Evolutionary conservation across 2,888 invertebrate genomes (phyloP).

Genomic region (Dasysyrphus albostriatus): DNA sequence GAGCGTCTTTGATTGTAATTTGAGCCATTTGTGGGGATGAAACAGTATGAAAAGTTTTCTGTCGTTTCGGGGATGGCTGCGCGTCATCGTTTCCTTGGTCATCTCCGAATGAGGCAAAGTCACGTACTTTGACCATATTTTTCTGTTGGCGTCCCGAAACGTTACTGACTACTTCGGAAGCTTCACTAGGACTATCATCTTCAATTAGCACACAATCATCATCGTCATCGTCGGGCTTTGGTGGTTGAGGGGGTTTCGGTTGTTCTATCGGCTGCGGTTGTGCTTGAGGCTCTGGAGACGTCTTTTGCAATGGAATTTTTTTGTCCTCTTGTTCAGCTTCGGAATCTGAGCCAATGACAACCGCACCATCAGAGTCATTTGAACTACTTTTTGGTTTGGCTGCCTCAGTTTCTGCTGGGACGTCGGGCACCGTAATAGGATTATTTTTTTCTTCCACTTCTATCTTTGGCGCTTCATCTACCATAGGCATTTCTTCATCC

Average conservation of each 20-base stretch:
- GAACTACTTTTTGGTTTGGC: conserved; percentile 38
- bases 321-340: conserved; percentile 78
- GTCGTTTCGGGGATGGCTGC: conserved; percentile 82
- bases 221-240: conserved; percentile 82
- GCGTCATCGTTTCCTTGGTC: conserved; percentile 85
- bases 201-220: conserved; percentile 85
- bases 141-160: conserved; percentile 83
- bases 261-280: neutral
- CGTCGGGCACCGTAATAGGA: conserved; percentile 42
- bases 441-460: conserved; percentile 52
- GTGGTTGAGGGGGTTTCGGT: conserved; percentile 52
- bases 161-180: conserved; percentile 75
- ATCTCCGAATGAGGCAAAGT: conserved; percentile 81
- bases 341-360: conserved; percentile 82
- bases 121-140: conserved; percentile 80
- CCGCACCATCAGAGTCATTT: conserved; percentile 81
- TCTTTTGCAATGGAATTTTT: neutral
- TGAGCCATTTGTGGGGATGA: conserved; percentile 76
- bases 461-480: conserved; percentile 26
- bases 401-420: conserved; percentile 20
- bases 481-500: conserved; percentile 79
- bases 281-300: neutral
- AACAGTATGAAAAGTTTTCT: conserved; percentile 72
- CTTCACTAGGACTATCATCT: conserved; percentile 83
- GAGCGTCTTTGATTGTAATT: conserved; percentile 83